Base-by-base conservation (phyloP, 2,888 invertebrate species). In the Platycheirus rosarum region DNA sequence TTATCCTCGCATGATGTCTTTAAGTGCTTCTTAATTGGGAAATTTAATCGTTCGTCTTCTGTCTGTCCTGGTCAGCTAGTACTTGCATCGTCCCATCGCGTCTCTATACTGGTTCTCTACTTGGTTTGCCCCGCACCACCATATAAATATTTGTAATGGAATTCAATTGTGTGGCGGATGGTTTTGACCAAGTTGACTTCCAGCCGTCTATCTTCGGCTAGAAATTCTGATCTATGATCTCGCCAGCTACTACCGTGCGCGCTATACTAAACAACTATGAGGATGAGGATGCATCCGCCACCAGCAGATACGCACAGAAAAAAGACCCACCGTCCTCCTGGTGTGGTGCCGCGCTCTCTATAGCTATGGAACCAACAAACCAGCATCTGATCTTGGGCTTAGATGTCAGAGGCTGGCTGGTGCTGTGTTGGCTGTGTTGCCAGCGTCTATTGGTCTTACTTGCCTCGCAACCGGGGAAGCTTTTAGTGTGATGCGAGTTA, bases 21-120 rank as follows among this genome's bases (percentile, higher is more conserved):
- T 82, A 82, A 76, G 82, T 82, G 82, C 76, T 82, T 82, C 82
- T 82, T 82, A 82, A 82, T 82, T 82, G 82, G 82, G 82, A 82
- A 82, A 82, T 82, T 82, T 82, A 82, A 82, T 82, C 76, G 82
- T 82, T 68, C 68, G 71, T 82, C 63, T 68, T 71, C 66, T 68
- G 65, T 75, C 60, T 57, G 63, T 65, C 53, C 57, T 51, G 62
- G 65, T 23, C 65, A 57, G 69, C 57, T 53, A 46, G 57, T 48
- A 60, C 60, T 60, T 42, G 48, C 46, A 23, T 11, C 11, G 18
- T 18, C 0, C 14, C 46, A 7, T 32, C 8, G n/a, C n/a, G n/a
- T n/a, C n/a, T n/a, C n/a, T n/a, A n/a, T 35, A 35, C 62, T 44
- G 55, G 29, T 62, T 29, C 40, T 44, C 14, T 14, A 13, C 40